These are phyloP conservation scores for Petrocephalus sullivani DNA, from an alignment of 2,797 vertebrate species.

Conservation along the genomic window DNA sequence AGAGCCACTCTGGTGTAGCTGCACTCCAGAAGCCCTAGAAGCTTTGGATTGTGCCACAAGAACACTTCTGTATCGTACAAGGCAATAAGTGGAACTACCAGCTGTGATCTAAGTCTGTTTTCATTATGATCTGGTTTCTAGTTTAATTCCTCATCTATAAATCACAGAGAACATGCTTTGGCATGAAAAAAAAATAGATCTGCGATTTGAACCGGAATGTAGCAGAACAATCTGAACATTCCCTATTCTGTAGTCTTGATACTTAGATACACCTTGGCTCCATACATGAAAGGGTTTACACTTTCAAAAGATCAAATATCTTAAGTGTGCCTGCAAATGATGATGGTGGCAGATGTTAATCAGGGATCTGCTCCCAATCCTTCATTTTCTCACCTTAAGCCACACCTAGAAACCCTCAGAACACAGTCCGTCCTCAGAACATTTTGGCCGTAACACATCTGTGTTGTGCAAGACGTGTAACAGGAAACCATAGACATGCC, in stretches of 20 bases:
- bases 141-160: neutral
- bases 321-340: neutral
- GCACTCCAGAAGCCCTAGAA: neutral
- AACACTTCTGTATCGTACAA: slow-evolving; percentile 21
- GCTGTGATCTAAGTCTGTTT: neutral
- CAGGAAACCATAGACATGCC: neutral
- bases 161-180: neutral
- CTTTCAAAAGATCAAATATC: neutral
- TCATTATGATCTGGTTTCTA: slow-evolving; percentile 20
- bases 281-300: neutral
- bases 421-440: neutral
- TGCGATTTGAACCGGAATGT: neutral
- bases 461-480: neutral
- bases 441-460: neutral
- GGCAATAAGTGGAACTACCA: neutral
- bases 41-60: neutral
- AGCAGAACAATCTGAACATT: neutral
- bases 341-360: neutral
- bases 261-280: neutral
- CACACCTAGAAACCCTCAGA: neutral
- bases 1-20: neutral
- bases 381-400: neutral
- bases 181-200: neutral
- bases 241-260: neutral
- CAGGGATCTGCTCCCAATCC: neutral